Evolutionary conservation across 2,113 vertebrate genomes (phyloP).

Genomic region (Epinephelus cyanopodus): DNA sequence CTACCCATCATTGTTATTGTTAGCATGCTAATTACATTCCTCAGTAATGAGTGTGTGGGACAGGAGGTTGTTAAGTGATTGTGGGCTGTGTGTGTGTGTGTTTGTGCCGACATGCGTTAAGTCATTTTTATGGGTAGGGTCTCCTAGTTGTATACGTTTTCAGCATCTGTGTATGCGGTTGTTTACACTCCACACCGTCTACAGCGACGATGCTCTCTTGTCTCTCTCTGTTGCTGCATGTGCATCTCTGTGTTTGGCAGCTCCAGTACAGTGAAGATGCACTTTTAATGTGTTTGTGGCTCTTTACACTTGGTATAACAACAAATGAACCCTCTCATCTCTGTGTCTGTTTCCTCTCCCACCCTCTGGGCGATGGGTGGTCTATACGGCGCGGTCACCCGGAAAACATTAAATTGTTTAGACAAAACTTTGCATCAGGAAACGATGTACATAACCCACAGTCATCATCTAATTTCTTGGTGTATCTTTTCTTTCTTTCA

Average conservation of each 20-base stretch:
- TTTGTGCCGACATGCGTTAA: constrained; percentile 27
- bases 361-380: constrained; percentile 52
- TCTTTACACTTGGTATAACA: constrained; percentile 25
- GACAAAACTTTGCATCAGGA: constrained; percentile 33
- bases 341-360: constrained; percentile 9
- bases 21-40: constrained; percentile 68
- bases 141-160: constrained; percentile 47
- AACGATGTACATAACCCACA: constrained; percentile 40
- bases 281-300: constrained; percentile 42
- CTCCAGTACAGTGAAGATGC: constrained; percentile 9
- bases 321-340: constrained; percentile 51
- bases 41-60: constrained; percentile 56
- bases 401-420: constrained; percentile 61
- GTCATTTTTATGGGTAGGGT: constrained; percentile 50
- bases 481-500: background rate
- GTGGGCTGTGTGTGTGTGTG: constrained; percentile 19
- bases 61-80: constrained; percentile 34
- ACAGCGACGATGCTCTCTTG: background rate
- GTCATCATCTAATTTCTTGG: constrained; percentile 26
- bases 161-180: constrained; percentile 42
- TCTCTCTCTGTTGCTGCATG: background rate
- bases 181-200: constrained; percentile 49
- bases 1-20: constrained; percentile 43
- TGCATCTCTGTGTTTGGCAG: constrained; percentile 36
- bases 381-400: constrained; percentile 36